Conservation (phyloP, 2,113 vertebrate species). For the Lagopus leucura region DNA sequence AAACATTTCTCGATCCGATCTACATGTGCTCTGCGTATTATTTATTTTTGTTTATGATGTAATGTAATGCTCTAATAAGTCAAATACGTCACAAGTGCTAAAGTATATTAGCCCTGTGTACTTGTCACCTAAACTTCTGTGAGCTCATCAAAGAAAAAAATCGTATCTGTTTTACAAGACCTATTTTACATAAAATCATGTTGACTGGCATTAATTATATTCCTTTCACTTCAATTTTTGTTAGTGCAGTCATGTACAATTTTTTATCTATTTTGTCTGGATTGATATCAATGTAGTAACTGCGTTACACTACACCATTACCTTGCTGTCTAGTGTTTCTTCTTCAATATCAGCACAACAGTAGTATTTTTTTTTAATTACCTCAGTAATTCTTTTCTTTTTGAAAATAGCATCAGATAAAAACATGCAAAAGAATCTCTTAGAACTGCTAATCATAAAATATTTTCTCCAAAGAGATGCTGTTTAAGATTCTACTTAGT, state of each 20-base stretch:
- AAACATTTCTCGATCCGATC: neutral
- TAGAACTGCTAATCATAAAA: neutral
- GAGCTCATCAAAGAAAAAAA: conserved; percentile 33
- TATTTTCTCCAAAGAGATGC: neutral
- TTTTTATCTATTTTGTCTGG: conserved; percentile 21
- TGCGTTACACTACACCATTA: neutral
- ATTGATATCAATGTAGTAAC: neutral
- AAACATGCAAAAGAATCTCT: neutral
- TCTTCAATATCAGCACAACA: neutral
- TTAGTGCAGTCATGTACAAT: neutral
- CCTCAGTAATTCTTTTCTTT: neutral
- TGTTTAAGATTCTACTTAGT: neutral
- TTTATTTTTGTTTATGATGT: neutral
- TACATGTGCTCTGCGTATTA: neutral
- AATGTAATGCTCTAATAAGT: neutral
- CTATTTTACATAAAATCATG: conserved; percentile 30
- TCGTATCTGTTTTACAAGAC: conserved; percentile 57
- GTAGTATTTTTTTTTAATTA: neutral
- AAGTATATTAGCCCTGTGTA: neutral
- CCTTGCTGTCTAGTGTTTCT: neutral
- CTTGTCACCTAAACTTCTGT: conserved; percentile 30
- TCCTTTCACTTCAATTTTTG: neutral
- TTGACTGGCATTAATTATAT: conserved; percentile 58
- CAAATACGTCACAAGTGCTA: neutral
- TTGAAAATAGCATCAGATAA: neutral